phyloP scores from a whole-genome alignment of 92 coral and sea anemone species.

The Galaxea fascicularis region DNA sequence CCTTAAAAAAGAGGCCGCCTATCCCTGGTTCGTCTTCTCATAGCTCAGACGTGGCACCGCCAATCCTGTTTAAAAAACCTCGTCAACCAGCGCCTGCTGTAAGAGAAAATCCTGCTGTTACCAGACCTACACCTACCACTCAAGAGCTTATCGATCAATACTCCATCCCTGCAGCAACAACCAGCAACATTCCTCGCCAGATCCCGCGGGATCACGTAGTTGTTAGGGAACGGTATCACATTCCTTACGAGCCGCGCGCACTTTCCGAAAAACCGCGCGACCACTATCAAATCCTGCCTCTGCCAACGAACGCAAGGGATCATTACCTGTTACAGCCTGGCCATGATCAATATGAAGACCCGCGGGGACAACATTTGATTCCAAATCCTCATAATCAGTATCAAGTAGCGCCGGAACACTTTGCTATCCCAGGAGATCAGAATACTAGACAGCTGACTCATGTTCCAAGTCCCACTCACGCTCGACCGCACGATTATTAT shows the following conservation, averaged over 20 bases:
- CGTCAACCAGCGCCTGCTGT: neutral
- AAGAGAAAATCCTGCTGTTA: neutral
- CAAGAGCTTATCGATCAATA: constrained; percentile 36
- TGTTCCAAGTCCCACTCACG: constrained; percentile 29
- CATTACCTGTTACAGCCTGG: constrained; percentile 31
- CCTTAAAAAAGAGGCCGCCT: constrained; percentile 62
- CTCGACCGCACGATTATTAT: constrained; percentile 5
- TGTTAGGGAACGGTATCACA: constrained; percentile 51
- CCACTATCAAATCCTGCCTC: constrained; percentile 53
- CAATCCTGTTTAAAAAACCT: constrained; percentile 1
- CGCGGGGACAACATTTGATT: constrained; percentile 15
- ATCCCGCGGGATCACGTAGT: constrained; percentile 52
- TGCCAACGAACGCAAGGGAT: constrained; percentile 41
- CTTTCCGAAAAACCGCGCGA: constrained; percentile 55
- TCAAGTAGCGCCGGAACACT: constrained; percentile 23
- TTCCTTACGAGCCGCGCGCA: constrained; percentile 57
- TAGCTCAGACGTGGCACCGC: constrained; percentile 58
- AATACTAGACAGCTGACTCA: constrained; percentile 7
- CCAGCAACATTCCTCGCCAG: constrained; percentile 35
- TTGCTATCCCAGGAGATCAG: constrained; percentile 2
- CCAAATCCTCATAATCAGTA: constrained; percentile 15
- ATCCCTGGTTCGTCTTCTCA: constrained; percentile 79
- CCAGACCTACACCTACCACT: neutral
- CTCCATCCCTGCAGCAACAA: constrained; percentile 15
- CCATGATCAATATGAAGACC: constrained; percentile 28